Conservation (phyloP, 2,797 vertebrate genomes). For the Catharus ustulatus region DNA sequence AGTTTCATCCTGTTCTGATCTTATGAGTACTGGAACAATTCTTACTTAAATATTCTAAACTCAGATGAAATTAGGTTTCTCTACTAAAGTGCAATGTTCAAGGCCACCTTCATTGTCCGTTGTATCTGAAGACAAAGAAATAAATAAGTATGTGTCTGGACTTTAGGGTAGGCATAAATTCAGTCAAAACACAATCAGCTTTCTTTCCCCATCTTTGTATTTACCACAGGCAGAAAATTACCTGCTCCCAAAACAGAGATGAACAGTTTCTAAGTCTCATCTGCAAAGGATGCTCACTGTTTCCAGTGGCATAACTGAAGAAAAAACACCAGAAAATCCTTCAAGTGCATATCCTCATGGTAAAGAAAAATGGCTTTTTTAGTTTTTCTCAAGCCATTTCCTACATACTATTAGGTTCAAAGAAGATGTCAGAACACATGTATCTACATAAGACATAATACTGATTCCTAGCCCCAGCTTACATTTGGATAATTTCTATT, state of each 20-base stretch:
- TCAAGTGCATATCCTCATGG: not conserved
- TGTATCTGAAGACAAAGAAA: not conserved
- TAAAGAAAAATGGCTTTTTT: not conserved
- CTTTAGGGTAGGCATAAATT: not conserved
- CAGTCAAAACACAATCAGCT: not conserved
- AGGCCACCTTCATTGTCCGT: not conserved
- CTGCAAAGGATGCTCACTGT: not conserved
- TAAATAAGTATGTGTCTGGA: not conserved
- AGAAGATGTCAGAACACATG: not conserved
- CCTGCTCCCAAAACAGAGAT: not conserved
- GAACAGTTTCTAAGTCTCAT: not conserved
- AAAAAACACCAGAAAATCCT: not conserved
- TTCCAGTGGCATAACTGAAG: not conserved
- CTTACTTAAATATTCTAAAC: not conserved
- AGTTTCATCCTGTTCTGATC: not conserved
- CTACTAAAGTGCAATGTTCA: not conserved
- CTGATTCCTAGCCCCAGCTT: not conserved
- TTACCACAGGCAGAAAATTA: not conserved
- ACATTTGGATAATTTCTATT: not conserved
- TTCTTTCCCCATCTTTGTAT: not conserved
- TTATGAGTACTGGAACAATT: not conserved
- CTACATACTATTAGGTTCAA: not conserved
- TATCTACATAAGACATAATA: not conserved
- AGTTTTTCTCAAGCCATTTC: not conserved
- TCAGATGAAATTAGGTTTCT: not conserved